These are phyloP conservation scores for Madoqua kirkii DNA, from an alignment of 2,113 vertebrate genomes.

Conservation along the genomic window DNA sequence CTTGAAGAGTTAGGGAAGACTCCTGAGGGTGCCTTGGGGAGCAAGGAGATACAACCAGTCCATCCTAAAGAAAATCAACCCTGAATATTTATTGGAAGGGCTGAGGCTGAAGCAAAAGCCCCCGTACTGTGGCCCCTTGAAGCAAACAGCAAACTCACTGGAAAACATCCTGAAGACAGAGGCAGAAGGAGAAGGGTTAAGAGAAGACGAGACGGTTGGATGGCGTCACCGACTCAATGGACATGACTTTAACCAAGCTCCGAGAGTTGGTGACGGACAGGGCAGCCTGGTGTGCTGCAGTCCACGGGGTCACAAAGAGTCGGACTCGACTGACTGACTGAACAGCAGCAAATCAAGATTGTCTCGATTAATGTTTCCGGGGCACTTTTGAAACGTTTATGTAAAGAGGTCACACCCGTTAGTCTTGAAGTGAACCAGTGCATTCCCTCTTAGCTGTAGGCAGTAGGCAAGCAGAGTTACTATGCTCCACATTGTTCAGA, in stretches of 20 bases:
- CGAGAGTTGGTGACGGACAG: background rate
- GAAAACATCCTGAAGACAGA: background rate
- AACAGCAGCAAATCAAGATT: background rate
- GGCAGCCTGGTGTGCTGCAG: background rate
- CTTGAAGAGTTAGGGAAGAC: background rate
- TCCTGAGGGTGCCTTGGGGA: background rate
- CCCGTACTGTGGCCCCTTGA: background rate
- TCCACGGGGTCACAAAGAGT: accelerated
- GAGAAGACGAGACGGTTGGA: background rate
- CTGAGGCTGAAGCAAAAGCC: background rate
- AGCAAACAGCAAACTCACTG: background rate
- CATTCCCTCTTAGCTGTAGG: background rate
- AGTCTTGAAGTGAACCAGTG: background rate
- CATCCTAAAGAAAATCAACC: background rate
- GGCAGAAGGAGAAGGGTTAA: background rate
- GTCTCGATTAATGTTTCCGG: background rate
- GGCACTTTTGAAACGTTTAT: background rate
- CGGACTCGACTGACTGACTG: accelerated
- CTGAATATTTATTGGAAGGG: background rate
- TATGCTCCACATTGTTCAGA: background rate
- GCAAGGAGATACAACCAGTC: background rate
- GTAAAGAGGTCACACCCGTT: background rate
- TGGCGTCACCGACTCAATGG: background rate
- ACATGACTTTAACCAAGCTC: background rate
- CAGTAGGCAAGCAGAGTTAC: background rate